These are phyloP conservation scores for Fratercula arctica DNA, from an alignment of 2,797 vertebrate genomes.

Conservation along the genomic window DNA sequence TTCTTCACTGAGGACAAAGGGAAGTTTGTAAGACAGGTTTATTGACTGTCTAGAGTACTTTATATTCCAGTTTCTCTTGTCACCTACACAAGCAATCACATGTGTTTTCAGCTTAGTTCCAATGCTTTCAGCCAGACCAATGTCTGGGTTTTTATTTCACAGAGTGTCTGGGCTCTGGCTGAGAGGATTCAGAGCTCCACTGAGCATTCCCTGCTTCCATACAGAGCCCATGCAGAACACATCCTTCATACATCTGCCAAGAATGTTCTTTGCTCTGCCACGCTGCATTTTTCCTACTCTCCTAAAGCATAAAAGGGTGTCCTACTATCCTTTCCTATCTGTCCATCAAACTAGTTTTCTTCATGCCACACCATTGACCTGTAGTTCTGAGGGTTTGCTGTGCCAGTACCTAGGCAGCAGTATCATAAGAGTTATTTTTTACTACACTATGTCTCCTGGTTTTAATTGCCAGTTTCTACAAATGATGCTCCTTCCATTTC, in stretches of 20 bases:
- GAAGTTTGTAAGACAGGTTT: constrained; percentile 51
- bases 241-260: not conserved
- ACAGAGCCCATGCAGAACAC: not conserved
- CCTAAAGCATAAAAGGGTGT: not conserved
- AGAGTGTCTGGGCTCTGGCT: not conserved
- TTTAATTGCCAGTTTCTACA: not conserved
- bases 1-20: not conserved
- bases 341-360: not conserved
- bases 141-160: constrained; percentile 63
- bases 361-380: not conserved
- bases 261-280: not conserved
- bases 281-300: not conserved
- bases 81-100: constrained; percentile 50
- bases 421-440: not conserved
- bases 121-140: constrained; percentile 21
- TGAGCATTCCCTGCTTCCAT: constrained; percentile 2
- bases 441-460: not conserved
- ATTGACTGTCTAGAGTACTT: constrained; percentile 32
- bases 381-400: not conserved
- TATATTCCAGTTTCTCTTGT: constrained; percentile 44
- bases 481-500: not conserved
- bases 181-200: constrained; percentile 5
- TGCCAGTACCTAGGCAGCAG: not conserved
- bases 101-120: constrained; percentile 50
- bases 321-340: not conserved